phyloP scores from a whole-genome alignment of 2,888 invertebrate species.

The Nemotelus pantherinus region DNA sequence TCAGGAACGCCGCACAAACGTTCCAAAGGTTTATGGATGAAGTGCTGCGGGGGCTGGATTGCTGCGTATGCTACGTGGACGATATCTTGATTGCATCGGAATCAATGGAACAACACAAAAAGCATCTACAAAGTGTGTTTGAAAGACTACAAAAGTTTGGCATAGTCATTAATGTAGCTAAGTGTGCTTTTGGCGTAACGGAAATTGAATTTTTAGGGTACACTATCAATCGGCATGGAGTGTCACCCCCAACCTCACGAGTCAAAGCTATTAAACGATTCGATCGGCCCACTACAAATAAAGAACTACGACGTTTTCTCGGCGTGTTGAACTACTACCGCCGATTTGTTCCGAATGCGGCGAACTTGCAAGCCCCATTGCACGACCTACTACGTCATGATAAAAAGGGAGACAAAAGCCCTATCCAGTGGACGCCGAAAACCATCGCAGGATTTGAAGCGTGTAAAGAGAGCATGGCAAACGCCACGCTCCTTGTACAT shows the following conservation, averaged over 20 bases:
- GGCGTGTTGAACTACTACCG: background rate
- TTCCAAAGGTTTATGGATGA: background rate
- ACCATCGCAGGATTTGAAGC: background rate
- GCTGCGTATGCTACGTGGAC: background rate
- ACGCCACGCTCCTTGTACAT: background rate
- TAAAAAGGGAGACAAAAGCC: background rate
- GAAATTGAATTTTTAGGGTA: background rate
- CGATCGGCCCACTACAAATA: background rate
- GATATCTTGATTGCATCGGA: background rate
- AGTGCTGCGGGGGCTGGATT: background rate
- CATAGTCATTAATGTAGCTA: background rate
- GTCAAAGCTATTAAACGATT: background rate
- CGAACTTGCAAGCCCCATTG: background rate
- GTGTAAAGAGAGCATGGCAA: background rate
- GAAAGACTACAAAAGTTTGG: background rate
- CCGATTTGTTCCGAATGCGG: too few species aligned
- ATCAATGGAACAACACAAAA: background rate
- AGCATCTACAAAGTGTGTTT: background rate
- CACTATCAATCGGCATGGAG: background rate
- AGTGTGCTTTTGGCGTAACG: background rate
- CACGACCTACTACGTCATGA: background rate
- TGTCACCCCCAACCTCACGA: background rate
- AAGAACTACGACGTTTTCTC: background rate
- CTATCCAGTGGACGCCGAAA: background rate
- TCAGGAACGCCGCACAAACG: too few species aligned